These are phyloP conservation scores for Brachionus sp. DNA, from an alignment of 1,140 invertebrate species.

Conservation along the genomic window DNA sequence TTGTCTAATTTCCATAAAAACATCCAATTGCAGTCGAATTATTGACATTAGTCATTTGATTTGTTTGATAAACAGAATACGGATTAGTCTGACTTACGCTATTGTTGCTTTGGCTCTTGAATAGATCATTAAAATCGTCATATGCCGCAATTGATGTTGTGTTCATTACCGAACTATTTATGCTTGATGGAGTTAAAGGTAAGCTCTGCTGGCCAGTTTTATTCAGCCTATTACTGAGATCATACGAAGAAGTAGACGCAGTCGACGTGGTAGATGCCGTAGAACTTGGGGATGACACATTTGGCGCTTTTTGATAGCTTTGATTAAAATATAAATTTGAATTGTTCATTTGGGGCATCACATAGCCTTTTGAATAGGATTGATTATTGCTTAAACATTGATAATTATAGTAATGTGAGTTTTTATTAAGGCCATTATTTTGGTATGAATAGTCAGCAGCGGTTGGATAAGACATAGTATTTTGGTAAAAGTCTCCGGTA, in stretches of 20 bases:
- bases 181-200: not conserved
- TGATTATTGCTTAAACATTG: slow-evolving; percentile 36
- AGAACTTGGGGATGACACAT: not conserved
- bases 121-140: not conserved
- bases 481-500: slow-evolving; percentile 14
- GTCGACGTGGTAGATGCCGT: not conserved
- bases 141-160: not conserved
- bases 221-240: slow-evolving; percentile 1
- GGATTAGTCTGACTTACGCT: not conserved
- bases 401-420: slow-evolving; percentile 20
- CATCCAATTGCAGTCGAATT: slow-evolving; percentile 1
- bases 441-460: slow-evolving; percentile 6
- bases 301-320: not conserved
- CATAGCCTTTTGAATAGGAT: not conserved
- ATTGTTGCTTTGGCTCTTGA: not conserved
- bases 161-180: not conserved
- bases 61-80: slow-evolving; percentile 1
- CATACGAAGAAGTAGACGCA: not conserved
- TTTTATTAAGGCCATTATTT: slow-evolving; percentile 29
- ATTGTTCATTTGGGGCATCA: not conserved
- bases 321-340: slow-evolving; percentile 4
- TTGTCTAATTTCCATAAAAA: slow-evolving; percentile 41
- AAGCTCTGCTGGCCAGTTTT: not conserved
- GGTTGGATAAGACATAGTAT: not conserved
- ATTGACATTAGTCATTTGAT: not conserved